Evolutionary conservation across 2,113 vertebrate genomes (phyloP).

Genomic region (Cyprinodon tularosa): DNA sequence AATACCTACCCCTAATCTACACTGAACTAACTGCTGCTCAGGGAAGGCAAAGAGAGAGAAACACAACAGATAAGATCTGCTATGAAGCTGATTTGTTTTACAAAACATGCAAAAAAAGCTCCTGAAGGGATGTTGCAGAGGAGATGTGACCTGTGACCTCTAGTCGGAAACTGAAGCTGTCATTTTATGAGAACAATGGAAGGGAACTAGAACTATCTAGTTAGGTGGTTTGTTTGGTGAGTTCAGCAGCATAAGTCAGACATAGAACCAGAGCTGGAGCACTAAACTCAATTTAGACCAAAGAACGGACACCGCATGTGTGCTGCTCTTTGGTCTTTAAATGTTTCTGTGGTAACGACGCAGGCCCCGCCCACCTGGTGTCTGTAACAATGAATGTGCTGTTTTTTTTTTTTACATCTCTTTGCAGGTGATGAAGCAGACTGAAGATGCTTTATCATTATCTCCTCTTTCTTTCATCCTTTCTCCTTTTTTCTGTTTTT

Average conservation of each 20-base stretch:
- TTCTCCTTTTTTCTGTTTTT: too few relatives aligned
- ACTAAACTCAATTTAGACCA: background rate
- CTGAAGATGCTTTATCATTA: too few relatives aligned
- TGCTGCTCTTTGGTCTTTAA: conserved; percentile 1
- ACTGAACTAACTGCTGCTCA: too few relatives aligned
- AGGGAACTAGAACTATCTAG: background rate
- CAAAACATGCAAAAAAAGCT: conserved; percentile 42
- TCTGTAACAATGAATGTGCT: too few relatives aligned
- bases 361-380: conserved; percentile 15
- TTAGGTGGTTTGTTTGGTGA: background rate
- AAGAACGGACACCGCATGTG: conserved; percentile 40
- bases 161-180: background rate
- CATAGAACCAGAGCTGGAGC: background rate
- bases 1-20: too few relatives aligned
- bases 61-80: too few relatives aligned
- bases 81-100: conserved; percentile 11
- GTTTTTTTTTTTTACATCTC: too few relatives aligned
- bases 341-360: conserved; percentile 55
- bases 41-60: too few relatives aligned
- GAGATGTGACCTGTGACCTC: background rate
- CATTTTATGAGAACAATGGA: background rate
- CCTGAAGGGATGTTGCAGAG: background rate
- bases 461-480: too few relatives aligned
- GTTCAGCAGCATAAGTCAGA: background rate
- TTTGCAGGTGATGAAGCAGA: too few relatives aligned